Evolutionary conservation across 2,113 vertebrate genomes (phyloP), one percentile per base, ranked within the genome.

Genomic region (Furnarius figulus): DNA sequence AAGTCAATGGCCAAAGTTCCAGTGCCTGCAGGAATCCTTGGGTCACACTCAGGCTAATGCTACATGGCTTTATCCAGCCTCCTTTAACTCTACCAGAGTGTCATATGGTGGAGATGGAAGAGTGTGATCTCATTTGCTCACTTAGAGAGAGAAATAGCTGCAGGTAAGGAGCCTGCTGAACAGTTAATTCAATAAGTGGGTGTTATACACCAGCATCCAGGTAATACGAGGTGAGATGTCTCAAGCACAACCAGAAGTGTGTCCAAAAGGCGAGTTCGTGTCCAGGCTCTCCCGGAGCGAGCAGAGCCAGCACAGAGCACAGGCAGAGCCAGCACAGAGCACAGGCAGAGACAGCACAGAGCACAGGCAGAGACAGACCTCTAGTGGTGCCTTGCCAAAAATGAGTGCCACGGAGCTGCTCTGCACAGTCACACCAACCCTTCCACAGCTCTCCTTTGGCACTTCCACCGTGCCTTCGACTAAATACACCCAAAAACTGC

Each of bases 341-440:
- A 14, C n/a, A n/a, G n/a, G 25, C 30, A 3, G 61, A 15, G 50
- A 39, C 72, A 55, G 37, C 37, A 46, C 44, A 5, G 19, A 71
- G 95, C 18, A 14, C 46, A 55, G 97, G 66, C 70, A 88, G 90
- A 95, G 95, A 97, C 97, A 97, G 98, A 97, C 98, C 97, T 96
- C 98, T 98, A 98, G 97, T 85, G 98, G 96, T 93, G 87, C 24
- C 24, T 50, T 35, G 56, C 44, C 59, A 83, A 92, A 70, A 68
- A 5, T 2, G 39, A 10, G 15, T 63, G 25, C 8, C 47, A 28
- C 50, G 49, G 4, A 9, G 44, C 49, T 42, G 49, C 55, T 67
- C 23, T 61, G 70, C 76, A 52, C 63, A 30, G 79, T 28, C 65
- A 28, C 50, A 6, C 12, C 40, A 16, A 19, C 47, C 17, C 21